Conservation (phyloP, 2,113 vertebrate genomes). For the zebrafish (Danio rerio) region DNA sequence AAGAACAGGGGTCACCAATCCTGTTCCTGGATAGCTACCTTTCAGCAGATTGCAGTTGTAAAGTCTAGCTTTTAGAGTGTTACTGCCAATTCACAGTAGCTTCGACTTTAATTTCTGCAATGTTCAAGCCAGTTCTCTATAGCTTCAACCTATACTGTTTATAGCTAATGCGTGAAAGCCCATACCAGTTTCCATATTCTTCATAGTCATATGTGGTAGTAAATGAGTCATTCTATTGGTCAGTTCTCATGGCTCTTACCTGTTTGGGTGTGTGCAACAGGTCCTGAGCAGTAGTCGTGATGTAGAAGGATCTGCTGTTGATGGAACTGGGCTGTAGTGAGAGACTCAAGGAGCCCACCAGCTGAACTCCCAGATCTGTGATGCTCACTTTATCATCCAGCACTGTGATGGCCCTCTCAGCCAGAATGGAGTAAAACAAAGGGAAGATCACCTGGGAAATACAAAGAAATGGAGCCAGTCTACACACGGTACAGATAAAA, state of each 20-base stretch:
- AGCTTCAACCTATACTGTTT: background rate
- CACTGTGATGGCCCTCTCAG: slow-evolving; percentile 93
- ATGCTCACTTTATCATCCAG: slow-evolving; percentile 94
- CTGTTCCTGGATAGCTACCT: no score
- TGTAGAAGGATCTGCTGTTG: slow-evolving; percentile 81
- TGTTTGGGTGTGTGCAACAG: slow-evolving; percentile 85
- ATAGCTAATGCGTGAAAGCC: background rate
- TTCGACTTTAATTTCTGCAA: background rate
- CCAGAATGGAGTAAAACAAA: slow-evolving; percentile 94
- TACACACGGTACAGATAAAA: background rate
- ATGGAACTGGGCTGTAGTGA: slow-evolving; percentile 81
- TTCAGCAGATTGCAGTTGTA: no score
- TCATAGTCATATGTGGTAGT: background rate
- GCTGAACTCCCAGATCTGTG: slow-evolving; percentile 87
- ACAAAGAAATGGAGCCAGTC: slow-evolving; percentile 6
- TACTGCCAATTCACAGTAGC: background rate
- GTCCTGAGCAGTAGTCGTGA: slow-evolving; percentile 84
- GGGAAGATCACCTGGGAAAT: slow-evolving; percentile 88
- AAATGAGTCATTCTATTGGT: background rate
- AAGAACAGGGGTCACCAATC: background rate
- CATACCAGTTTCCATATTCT: background rate
- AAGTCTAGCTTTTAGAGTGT: background rate
- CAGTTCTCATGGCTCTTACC: slow-evolving; percentile 69
- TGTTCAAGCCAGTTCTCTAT: background rate
- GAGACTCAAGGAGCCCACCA: slow-evolving; percentile 86